A percentile compares a stretch with the other conserved stretches of the same genome.
phyloP scores from a whole-genome alignment of 2,113 vertebrate genomes.

The Falco punctatus region DNA sequence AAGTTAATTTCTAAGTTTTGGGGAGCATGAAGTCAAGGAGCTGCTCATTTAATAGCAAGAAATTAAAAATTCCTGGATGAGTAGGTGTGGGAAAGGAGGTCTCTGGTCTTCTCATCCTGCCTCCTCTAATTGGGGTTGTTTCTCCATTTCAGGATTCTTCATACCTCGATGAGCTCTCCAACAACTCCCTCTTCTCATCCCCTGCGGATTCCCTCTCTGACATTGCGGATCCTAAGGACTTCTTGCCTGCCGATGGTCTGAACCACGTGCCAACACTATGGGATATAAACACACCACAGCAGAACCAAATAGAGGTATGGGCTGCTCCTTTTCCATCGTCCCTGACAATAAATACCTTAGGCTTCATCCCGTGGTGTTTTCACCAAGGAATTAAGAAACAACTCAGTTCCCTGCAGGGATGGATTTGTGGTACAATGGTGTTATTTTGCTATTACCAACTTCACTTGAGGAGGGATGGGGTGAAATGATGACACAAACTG shows the following conservation, averaged over 20 bases:
- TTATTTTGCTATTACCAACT: accelerated
- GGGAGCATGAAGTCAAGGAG: accelerated
- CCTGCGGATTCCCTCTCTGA: slow-evolving; percentile 90
- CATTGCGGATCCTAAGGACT: slow-evolving; percentile 84
- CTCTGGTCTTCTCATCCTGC: neutral
- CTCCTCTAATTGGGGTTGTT: neutral
- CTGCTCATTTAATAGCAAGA: neutral
- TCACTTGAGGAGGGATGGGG: neutral
- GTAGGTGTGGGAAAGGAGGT: neutral
- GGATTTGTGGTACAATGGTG: neutral
- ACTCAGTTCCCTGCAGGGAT: accelerated
- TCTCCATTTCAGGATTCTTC: slow-evolving; percentile 82
- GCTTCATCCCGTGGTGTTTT: neutral
- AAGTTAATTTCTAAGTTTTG: neutral
- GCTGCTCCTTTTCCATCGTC: neutral
- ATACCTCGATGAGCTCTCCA: slow-evolving; percentile 90
- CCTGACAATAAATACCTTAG: neutral
- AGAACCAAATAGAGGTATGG: slow-evolving; percentile 82
- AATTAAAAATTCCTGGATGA: neutral
- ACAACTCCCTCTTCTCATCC: slow-evolving; percentile 90
- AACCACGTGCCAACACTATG: slow-evolving; percentile 88
- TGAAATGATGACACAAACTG: neutral
- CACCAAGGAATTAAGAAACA: neutral
- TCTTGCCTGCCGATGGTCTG: slow-evolving; percentile 81
- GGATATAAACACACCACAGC: slow-evolving; percentile 86